Base-by-base conservation (phyloP, 2,888 invertebrate genomes). In the Liopterus haemorrhoidalis region DNA sequence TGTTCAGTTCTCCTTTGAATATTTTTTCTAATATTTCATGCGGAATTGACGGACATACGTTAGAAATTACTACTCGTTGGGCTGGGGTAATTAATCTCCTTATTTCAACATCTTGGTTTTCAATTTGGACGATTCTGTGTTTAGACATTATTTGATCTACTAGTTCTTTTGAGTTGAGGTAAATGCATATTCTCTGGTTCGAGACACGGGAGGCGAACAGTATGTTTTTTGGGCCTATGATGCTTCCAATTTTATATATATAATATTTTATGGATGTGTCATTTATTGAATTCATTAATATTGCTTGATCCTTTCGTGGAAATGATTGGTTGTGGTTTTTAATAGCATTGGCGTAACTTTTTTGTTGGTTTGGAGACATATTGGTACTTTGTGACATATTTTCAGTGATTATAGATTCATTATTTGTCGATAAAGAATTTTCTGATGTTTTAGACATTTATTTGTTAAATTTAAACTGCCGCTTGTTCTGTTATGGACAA, bases 1-100 rank as follows among this genome's bases (percentile, higher is more conserved):
- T 16, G 8, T 46, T 42, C n/a, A 51, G 27, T 31, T 45, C 41
- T n/a, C n/a, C n/a, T 22, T 48, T 46, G 2, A 57, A 28, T 31
- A 41, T 42, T 6, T 22, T 24, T 44, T 50, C 50, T n/a, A 50
- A 3, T 6, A 46, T 8, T 5, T 43, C 14, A 22, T 57, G 53
- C 4, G 51, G 54, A 14, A 57, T 56, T 4, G 49, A 41, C 14
- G 49, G 54, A 33, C 45, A 48, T 1, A 58, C 55, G 41, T 58
- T 59, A 9, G 58, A 59, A 1, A 59, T 35, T 12, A 58, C 41
- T 11, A 57, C 32, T 21, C 54, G 43, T 32, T 51, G 43, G 2
- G 56, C 32, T 15, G 49, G 48, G 6, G 52, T 52, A 4, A 58
- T 49, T 5, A 56, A 40, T 24, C 50, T 47, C 21, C 51, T 37